Percentiles rank a stretch among this genome's conserved stretches.
Evolutionary conservation across 2,113 vertebrate genomes (phyloP).

Genomic region (Bubo bubo): DNA sequence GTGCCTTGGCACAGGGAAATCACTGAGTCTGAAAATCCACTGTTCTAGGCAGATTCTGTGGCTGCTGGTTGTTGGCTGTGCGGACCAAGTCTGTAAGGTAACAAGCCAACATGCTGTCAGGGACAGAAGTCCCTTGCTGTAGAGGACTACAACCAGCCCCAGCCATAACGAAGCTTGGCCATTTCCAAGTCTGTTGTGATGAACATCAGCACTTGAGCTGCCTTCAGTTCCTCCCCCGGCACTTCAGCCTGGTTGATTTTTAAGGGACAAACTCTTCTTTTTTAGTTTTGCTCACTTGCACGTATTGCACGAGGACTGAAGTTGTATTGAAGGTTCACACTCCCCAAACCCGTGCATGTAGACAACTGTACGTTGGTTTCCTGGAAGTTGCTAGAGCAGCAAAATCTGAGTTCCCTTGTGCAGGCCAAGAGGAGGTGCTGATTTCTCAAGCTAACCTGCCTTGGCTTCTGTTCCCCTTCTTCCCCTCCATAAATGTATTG

Average conservation of each 20-base stretch:
- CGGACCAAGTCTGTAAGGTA: not conserved
- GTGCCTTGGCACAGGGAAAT: not conserved
- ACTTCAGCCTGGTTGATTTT: not conserved
- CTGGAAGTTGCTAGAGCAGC: not conserved
- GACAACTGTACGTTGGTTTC: fast-evolving
- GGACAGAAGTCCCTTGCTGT: not conserved
- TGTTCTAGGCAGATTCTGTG: not conserved
- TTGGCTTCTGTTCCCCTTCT: not conserved
- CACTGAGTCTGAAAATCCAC: not conserved
- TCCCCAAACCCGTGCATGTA: not conserved
- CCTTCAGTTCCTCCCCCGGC: not conserved
- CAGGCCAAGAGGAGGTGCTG: not conserved
- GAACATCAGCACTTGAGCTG: not conserved
- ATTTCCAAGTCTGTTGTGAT: not conserved
- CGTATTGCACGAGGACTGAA: fast-evolving
- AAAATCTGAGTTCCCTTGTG: not conserved
- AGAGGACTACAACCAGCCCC: not conserved
- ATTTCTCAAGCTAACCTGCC: not conserved
- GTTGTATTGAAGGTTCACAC: not conserved
- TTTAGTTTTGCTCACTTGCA: not conserved
- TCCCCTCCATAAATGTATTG: not conserved
- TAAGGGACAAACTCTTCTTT: not conserved
- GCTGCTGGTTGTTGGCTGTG: not conserved
- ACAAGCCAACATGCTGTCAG: fast-evolving
- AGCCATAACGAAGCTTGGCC: fast-evolving